Conservation (phyloP, 2,797 vertebrate species). For the Mallotus villosus region DNA sequence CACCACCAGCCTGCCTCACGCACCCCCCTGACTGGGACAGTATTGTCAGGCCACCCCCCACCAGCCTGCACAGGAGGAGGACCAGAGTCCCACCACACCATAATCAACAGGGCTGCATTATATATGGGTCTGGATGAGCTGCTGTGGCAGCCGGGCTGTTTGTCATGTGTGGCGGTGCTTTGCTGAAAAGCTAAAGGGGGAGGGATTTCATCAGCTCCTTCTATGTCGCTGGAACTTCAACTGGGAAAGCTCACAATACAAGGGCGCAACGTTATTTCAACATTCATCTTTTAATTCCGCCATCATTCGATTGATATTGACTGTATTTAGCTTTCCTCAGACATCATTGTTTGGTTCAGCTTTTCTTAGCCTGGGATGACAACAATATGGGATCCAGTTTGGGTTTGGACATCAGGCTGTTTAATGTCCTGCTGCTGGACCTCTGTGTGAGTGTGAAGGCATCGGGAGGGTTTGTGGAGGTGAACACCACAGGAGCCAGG, state of each 20-base stretch:
- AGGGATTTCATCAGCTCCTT: background rate
- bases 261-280: background rate
- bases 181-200: background rate
- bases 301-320: background rate
- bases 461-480: background rate
- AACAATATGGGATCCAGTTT: background rate
- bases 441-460: background rate
- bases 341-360: background rate
- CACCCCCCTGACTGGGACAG: background rate
- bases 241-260: too few relatives aligned
- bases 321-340: too few relatives aligned
- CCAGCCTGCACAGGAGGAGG: background rate
- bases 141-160: background rate
- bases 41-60: background rate
- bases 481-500: background rate
- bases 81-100: background rate
- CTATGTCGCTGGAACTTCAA: background rate
- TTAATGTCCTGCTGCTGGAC: background rate
- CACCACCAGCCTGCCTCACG: background rate
- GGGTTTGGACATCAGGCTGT: background rate
- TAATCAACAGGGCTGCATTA: background rate
- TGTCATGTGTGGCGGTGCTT: background rate
- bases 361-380: background rate
- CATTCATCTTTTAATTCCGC: background rate
- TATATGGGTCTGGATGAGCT: constrained; percentile 5